These are phyloP conservation scores for Drosophila bocki DNA, from an alignment of 1,140 invertebrate genomes.

Conservation along the genomic window DNA sequence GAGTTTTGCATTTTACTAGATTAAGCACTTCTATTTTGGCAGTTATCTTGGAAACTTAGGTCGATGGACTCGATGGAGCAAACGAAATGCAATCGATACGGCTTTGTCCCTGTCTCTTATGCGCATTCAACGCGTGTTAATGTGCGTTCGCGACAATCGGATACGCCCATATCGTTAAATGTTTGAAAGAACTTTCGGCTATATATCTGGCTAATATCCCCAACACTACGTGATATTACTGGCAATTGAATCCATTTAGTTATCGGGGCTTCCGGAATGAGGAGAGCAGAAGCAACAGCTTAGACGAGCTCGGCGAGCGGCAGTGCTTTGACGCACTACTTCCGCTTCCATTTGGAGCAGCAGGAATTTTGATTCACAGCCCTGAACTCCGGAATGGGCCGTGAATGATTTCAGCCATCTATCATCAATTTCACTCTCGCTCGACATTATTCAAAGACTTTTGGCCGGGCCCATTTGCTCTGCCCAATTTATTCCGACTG, in stretches of 20 bases:
- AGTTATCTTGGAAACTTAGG: no score
- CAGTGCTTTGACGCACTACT: conserved; percentile 17
- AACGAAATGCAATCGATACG: no score
- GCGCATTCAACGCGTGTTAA: neutral
- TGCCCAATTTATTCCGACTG: conserved; percentile 45
- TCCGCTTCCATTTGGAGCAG: conserved; percentile 1
- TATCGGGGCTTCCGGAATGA: neutral
- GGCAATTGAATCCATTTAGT: neutral
- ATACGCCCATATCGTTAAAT: neutral
- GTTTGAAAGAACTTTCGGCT: neutral
- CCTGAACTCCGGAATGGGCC: neutral
- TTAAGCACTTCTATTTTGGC: no score
- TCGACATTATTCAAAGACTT: conserved; percentile 11
- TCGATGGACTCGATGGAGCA: no score
- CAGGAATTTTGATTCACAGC: conserved; percentile 7
- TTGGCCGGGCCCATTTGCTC: conserved; percentile 9
- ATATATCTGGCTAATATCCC: conserved; percentile 26
- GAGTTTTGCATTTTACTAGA: no score
- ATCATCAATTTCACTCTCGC: conserved; percentile 32
- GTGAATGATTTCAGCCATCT: conserved; percentile 19
- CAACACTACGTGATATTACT: neutral
- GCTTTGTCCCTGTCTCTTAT: neutral
- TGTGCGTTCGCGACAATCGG: neutral
- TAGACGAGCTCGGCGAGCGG: neutral
- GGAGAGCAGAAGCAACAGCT: conserved; percentile 1